Evolutionary conservation across 1,140 invertebrate genomes (phyloP), one percentile per base, ranked within the genome.

Genomic region (Macrocentrus cingulum): DNA sequence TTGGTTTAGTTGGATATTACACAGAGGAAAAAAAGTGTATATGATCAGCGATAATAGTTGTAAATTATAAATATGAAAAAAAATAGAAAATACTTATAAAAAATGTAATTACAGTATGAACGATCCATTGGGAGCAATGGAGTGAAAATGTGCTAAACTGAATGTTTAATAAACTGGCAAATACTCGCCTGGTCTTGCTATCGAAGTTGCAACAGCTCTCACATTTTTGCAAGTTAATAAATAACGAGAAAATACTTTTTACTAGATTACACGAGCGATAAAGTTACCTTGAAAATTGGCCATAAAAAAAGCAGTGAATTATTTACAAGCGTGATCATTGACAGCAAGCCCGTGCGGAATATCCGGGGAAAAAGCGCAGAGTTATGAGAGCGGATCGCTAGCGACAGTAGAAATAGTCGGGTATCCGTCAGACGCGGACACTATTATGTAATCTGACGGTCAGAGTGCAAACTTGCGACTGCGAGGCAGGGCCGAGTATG

Each of bases 401-500:
- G n/a, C n/a, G n/a, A n/a, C n/a, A 39, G 36, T 37, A 11, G 34
- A 52, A 20, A 18, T 19, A 9, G 15, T 5, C 7, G 39, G 15
- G 37, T 39, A 52, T 52, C 50, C 22, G 36, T 52, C 36, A 52
- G 50, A 39, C 50, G 13, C 34, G 25, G 25, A 29, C 25, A 9
- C 32, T 22, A 13, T 15, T 61, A 29, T 53, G 19, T 61, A 50
- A 56, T 56, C 54, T 56, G 39, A 42, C 25, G 9, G 44, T 18
- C 13, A 18, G 42, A 16, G 39, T 41, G 15, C 13, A 42, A 34
- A 42, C 45, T 36, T 51, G 52, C 37, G 44, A 51, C 49, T 46
- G 51, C 58, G 51, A 59, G 37, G 32, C 52, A 48, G 41, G 48
- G 41, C 45, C 51, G 55, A 67, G 58, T 69, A 67, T 67, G 66